Conservation (phyloP, 2,113 vertebrate genomes). For the Solea solea region DNA sequence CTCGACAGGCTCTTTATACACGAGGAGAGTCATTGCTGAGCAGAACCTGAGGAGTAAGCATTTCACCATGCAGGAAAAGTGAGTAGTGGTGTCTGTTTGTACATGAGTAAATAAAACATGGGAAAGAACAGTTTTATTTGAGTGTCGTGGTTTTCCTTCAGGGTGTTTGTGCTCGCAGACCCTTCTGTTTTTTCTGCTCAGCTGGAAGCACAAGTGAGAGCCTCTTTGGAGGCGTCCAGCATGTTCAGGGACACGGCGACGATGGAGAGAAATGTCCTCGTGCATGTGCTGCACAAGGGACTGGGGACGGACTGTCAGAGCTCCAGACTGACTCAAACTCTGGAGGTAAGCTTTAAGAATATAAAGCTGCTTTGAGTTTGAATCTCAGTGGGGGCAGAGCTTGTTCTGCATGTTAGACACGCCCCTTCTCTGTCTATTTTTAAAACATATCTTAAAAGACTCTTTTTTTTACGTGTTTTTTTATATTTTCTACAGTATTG, state of each 20-base stretch:
- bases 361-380: not conserved
- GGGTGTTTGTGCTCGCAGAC: conserved; percentile 90
- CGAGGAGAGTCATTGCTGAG: conserved; percentile 81
- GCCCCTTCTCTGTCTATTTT: no score
- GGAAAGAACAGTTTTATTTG: not conserved
- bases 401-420: no score
- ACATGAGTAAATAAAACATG: not conserved
- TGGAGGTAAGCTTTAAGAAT: conserved; percentile 80
- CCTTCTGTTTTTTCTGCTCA: conserved; percentile 84
- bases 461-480: no score
- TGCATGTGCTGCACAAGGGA: conserved; percentile 78
- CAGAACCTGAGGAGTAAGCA: conserved; percentile 82
- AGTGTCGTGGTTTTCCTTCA: conserved; percentile 29
- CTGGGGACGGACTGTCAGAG: conserved; percentile 76
- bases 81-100: conserved; percentile 38
- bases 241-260: conserved; percentile 55
- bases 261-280: conserved; percentile 80
- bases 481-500: no score
- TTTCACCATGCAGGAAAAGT: conserved; percentile 84
- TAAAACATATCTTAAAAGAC: no score
- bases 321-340: conserved; percentile 59
- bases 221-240: conserved; percentile 74
- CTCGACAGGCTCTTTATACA: conserved; percentile 81
- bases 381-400: no score
- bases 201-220: conserved; percentile 79